Evolutionary conservation across 2,113 vertebrate genomes (phyloP), one percentile per base, ranked within the genome.

Genomic region (Zonotrichia leucophrys): DNA sequence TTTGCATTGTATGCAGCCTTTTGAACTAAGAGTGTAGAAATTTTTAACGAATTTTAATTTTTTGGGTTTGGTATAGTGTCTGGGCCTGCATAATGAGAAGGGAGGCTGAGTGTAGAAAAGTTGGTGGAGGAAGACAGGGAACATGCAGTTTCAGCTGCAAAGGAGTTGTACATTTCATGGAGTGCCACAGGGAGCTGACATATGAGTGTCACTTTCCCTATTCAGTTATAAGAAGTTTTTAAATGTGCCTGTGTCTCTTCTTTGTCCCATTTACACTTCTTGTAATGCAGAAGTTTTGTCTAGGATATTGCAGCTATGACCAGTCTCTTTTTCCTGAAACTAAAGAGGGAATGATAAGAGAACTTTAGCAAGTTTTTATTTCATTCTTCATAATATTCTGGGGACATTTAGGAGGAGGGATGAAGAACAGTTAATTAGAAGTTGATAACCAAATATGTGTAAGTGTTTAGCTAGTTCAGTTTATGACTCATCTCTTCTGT

Each of bases 401-500:
- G 47, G 7, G 33, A 47, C 39, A 42, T 15, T 77, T 39, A 95
- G 55, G 55, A 83, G 75, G 52, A 80, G n/a, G 30, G 55, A 55
- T 69, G 41, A 83, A 76, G 75, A 85, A 23, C 42, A 70, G 37
- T 50, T 94, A 86, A 74, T 89, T 77, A 60, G 42, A 86, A 52
- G 44, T 35, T 80, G 80, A 63, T 89, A 93, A 75, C 39, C 10
- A 78, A 44, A 63, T 83, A 63, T 59, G 15, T 93, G 20, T 94
- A 74, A 93, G 72, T 70, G 50, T 90, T 93, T 81, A 92, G 76
- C 66, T 87, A 62, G 67, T 55, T 95, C 55, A 80, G 63, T 10
- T 85, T 55, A 13, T 86, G 83, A 86, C 16, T 96, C 83, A 39
- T 66, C 7, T 90, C 80, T 70, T 44, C 83, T 86, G 90, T 90